These are phyloP conservation scores for Camponotus floridanus DNA, from an alignment of 1,140 invertebrate genomes.

Conservation along the genomic window DNA sequence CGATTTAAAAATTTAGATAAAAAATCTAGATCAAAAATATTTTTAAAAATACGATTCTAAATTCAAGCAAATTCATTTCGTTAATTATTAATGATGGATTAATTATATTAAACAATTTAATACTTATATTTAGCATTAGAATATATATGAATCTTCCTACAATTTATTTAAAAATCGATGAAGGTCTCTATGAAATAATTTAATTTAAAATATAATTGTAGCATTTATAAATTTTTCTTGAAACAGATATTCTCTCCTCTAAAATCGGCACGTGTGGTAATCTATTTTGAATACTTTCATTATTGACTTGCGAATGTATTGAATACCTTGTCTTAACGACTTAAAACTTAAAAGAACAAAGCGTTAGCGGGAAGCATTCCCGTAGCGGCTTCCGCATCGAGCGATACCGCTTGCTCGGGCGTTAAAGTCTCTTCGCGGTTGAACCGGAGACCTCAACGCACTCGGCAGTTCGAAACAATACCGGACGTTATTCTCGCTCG, in stretches of 20 bases:
- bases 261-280: not conserved
- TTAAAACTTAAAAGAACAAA: conserved; percentile 32
- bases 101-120: not conserved
- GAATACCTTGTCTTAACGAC: not conserved
- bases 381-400: conserved; percentile 44
- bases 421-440: conserved; percentile 60
- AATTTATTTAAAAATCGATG: not conserved
- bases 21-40: too few species aligned
- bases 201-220: not conserved
- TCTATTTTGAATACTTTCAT: not conserved
- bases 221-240: conserved; percentile 7
- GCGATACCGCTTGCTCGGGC: conserved; percentile 27
- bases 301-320: not conserved
- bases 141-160: not conserved
- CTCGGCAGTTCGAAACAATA: conserved; percentile 64
- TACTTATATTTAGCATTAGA: not conserved
- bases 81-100: conserved; percentile 4
- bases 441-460: conserved; percentile 64
- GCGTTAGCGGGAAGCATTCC: conserved; percentile 20
- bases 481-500: conserved; percentile 42
- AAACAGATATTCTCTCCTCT: not conserved
- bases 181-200: not conserved
- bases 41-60: too few species aligned
- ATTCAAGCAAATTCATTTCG: too few species aligned
- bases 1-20: too few species aligned